These are phyloP conservation scores for Tetheella fluctuosa DNA, from an alignment of 2,888 invertebrate species.

Conservation along the genomic window DNA sequence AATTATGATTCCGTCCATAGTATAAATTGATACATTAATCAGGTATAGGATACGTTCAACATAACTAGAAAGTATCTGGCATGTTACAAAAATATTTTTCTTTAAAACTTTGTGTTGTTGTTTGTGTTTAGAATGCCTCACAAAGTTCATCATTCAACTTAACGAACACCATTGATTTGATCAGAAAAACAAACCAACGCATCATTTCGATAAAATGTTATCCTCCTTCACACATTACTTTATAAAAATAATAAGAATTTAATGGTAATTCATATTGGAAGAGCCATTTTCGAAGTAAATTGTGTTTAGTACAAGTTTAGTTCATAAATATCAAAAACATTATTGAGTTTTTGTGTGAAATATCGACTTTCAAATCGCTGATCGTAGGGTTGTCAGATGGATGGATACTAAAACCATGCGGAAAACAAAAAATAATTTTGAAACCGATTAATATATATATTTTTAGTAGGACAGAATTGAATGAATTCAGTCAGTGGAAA, in stretches of 20 bases:
- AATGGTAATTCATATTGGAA: constrained; percentile 1
- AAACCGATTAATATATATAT: constrained; percentile 29
- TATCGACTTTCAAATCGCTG: constrained; percentile 22
- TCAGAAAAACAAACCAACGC: neutral
- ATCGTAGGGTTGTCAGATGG: constrained; percentile 17
- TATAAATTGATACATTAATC: too few relatives aligned
- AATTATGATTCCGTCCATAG: too few relatives aligned
- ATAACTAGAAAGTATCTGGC: too few relatives aligned
- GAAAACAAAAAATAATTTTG: too few relatives aligned
- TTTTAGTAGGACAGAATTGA: too few relatives aligned
- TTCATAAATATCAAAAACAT: constrained; percentile 19
- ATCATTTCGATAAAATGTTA: neutral
- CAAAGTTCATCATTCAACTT: constrained; percentile 1
- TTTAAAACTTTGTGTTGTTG: too few relatives aligned
- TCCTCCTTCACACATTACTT: neutral
- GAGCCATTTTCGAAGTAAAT: constrained; percentile 1
- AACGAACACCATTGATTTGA: neutral
- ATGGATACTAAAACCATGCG: constrained; percentile 22
- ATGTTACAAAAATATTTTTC: too few relatives aligned
- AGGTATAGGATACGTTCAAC: too few relatives aligned
- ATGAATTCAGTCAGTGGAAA: too few relatives aligned
- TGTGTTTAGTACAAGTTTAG: constrained; percentile 12
- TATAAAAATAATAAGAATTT: neutral
- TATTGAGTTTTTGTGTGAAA: constrained; percentile 16
- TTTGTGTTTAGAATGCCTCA: neutral